Evolutionary conservation across 2,113 vertebrate species (phyloP).

Genomic region (Phyllostomus discolor): DNA sequence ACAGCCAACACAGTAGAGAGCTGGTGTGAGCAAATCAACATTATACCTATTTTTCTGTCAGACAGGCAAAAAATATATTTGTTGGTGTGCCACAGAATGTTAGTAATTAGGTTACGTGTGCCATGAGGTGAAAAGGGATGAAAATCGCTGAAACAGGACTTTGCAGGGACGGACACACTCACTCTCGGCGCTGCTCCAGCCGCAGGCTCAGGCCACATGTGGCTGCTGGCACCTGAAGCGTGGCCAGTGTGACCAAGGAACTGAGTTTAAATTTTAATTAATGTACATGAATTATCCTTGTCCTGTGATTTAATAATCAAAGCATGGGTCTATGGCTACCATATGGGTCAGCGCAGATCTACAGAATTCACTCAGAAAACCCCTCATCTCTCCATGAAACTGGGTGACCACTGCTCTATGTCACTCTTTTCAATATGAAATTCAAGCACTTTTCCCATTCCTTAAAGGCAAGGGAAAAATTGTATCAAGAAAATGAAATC

Average conservation of each 20-base stretch:
- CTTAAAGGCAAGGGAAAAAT: neutral
- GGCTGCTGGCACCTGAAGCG: neutral
- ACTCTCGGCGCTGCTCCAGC: neutral
- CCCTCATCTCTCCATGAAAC: neutral
- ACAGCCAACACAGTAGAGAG: neutral
- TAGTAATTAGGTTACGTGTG: neutral
- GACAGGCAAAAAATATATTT: neutral
- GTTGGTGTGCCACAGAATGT: neutral
- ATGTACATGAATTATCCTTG: neutral
- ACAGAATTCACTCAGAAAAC: neutral
- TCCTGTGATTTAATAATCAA: neutral
- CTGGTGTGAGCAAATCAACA: neutral
- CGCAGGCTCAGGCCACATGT: accelerated
- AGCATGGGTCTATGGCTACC: neutral
- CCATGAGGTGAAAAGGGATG: neutral
- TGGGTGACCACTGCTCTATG: neutral
- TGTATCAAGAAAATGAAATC: neutral
- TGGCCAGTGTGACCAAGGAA: neutral
- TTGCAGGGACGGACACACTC: neutral
- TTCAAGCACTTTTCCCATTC: neutral
- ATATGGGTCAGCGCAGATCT: neutral
- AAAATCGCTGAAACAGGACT: neutral
- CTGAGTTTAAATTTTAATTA: neutral
- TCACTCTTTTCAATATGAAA: neutral
- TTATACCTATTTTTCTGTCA: neutral